Percentiles rank a stretch among this genome's conserved stretches.
Evolutionary conservation across 2,113 vertebrate species (phyloP).

Genomic region (Rhadina sibilatrix): DNA sequence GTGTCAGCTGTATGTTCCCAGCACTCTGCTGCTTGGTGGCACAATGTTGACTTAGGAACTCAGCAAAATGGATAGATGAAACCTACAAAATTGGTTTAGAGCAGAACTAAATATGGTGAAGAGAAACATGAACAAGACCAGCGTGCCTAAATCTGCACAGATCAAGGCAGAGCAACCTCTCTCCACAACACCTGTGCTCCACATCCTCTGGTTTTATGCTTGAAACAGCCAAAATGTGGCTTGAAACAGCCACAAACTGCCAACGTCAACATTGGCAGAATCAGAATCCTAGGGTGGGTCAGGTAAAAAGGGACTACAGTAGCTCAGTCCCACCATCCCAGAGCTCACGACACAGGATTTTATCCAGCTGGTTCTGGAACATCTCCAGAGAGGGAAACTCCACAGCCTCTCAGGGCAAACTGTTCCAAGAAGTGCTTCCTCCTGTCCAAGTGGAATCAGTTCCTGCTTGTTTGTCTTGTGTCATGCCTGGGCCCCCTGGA

Average conservation of each 20-base stretch:
- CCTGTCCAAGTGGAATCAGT: not conserved
- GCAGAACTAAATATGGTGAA: not conserved
- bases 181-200: not conserved
- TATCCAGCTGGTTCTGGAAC: not conserved
- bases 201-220: not conserved
- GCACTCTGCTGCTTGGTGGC: not conserved
- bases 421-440: not conserved
- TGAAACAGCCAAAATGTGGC: rapidly evolving
- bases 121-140: not conserved
- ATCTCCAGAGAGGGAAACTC: not conserved
- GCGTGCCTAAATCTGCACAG: not conserved
- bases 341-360: not conserved
- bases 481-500: not conserved
- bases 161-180: not conserved
- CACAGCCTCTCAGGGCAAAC: not conserved
- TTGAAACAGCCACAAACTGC: not conserved
- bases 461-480: not conserved
- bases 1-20: not conserved
- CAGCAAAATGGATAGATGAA: not conserved
- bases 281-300: rapidly evolving
- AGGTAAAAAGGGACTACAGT: not conserved
- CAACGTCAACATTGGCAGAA: not conserved
- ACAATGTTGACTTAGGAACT: not conserved
- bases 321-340: not conserved
- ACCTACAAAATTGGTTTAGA: rapidly evolving